Evolutionary conservation across 2,888 invertebrate species (phyloP), one percentile per base, ranked within the genome.

Genomic region (Cephus spinipes): DNA sequence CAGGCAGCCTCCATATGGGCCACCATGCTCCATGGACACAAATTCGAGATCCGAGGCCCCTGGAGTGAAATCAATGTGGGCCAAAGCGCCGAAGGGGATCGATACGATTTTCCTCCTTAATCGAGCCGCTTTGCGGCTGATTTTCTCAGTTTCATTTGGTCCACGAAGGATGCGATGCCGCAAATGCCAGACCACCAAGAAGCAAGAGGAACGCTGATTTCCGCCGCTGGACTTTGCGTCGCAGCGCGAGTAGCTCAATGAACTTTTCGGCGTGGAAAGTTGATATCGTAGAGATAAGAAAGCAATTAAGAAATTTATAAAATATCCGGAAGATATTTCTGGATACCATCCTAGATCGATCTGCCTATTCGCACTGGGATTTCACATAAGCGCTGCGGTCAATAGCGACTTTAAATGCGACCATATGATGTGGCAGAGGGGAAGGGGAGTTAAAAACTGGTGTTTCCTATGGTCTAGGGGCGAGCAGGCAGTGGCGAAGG

Each of bases 1-100:
- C 79, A 83, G 90, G 91, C 91, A 91, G 90, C 82, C 89, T 90
- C 91, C 91, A 91, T 91, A 91, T 91, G 91, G 90, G 90, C 86
- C 88, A 89, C 83, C 86, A 82, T 77, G 79, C 34, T 30, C 15
- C 81, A 83, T 83, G 84, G 85, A 84, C 85, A 87, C 85, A 86
- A 85, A 88, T 40, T 40, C 40, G 40, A 40, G 40, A 40, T 85
- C 85, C 84, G 81, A 78, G 84, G 79, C 85, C 84, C 85, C 83
- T 80, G 79, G 35, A 79, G 55, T 35, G 69, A 68, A 73, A 73
- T 76, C 80, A 77, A 76, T 80, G 80, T 77, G 76, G 75, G 81
- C 78, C 76, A 75, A 83, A 84, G 85, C 77, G 79, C 77, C 79
- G 82, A 81, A 79, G 79, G 81, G 84, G 87, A 89, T 90, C 89